A percentile compares a stretch with the other conserved stretches of the same genome.
Conservation (phyloP, 2,113 vertebrate genomes). For the Bungarus multicinctus region DNA sequence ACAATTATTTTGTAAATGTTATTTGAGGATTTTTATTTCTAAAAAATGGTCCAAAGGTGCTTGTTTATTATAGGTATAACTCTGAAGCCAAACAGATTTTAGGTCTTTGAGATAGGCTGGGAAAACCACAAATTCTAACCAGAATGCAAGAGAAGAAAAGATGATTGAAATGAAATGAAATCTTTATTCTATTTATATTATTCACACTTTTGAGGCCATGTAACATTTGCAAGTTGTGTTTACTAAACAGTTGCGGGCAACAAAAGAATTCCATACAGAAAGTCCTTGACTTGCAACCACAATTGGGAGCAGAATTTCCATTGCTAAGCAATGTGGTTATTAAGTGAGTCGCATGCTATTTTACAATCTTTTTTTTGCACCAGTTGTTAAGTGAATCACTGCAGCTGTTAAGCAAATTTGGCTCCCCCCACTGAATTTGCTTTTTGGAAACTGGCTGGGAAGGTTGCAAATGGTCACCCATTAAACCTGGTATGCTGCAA, state of each 20-base stretch:
- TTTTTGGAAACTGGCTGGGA: neutral
- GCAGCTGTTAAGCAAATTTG: neutral
- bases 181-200: neutral
- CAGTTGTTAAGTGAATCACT: too few species aligned
- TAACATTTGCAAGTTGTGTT: neutral
- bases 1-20: neutral
- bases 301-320: neutral
- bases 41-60: neutral
- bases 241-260: neutral
- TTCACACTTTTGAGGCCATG: fast-evolving
- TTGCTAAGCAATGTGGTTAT: neutral
- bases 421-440: neutral
- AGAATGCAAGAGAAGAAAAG: neutral
- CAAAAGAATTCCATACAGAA: neutral
- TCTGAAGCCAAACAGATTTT: neutral
- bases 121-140: neutral
- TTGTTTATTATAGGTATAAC: neutral
- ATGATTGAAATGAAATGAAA: neutral
- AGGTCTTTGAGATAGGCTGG: neutral
- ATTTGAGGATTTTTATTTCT: neutral
- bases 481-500: too few species aligned
- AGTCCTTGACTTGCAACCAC: neutral
- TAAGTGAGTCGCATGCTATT: neutral
- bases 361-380: neutral
- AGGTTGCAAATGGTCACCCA: too few species aligned